These are phyloP conservation scores for Pollenia angustigena DNA, from an alignment of 2,888 invertebrate species.

Conservation along the genomic window DNA sequence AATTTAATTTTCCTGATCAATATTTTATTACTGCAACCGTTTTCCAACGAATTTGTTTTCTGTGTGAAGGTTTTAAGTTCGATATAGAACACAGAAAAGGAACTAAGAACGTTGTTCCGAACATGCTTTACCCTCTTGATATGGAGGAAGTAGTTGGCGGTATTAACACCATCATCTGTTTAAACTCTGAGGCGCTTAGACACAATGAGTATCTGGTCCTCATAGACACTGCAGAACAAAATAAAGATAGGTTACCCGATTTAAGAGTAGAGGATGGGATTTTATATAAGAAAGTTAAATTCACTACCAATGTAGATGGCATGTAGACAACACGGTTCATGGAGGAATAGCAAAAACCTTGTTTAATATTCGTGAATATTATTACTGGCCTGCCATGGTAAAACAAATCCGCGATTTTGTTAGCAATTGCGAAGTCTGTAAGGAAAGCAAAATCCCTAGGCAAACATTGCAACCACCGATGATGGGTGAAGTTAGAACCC, in stretches of 20 bases:
- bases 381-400: no score
- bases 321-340: slow-evolving; percentile 3
- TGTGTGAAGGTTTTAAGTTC: slow-evolving; percentile 73
- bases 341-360: slow-evolving; percentile 24
- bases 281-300: not conserved
- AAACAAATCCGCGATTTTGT: not conserved
- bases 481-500: slow-evolving; percentile 3
- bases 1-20: no score
- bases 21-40: no score
- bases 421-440: not conserved
- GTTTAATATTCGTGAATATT: slow-evolving; percentile 16
- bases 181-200: not conserved
- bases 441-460: slow-evolving; percentile 18
- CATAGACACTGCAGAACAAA: not conserved
- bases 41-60: no score
- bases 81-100: slow-evolving; percentile 73
- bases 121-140: not conserved
- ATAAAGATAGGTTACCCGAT: slow-evolving; percentile 5
- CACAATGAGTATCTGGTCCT: not conserved
- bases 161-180: not conserved
- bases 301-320: not conserved
- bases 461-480: slow-evolving; percentile 24
- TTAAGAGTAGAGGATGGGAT: not conserved
- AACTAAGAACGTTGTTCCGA: not conserved
- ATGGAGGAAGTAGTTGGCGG: not conserved